A percentile compares a stretch with the other conserved stretches of the same genome.
phyloP scores from a whole-genome alignment of 2,113 vertebrate species.

The Alligator mississippiensis region DNA sequence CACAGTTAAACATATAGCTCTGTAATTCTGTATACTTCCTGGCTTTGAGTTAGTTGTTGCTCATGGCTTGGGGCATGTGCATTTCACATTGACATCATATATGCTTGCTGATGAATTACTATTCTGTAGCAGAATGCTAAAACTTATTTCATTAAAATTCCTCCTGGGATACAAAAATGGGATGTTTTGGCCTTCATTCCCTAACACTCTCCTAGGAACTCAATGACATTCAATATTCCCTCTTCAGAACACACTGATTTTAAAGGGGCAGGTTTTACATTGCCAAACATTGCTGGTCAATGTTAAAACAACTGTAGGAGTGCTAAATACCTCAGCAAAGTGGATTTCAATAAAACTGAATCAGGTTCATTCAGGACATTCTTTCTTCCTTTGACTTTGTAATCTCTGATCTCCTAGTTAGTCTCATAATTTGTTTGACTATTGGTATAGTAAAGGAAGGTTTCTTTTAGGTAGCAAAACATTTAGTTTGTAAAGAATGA shows the following conservation, averaged over 20 bases:
- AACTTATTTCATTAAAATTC: background rate
- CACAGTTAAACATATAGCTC: too few species aligned
- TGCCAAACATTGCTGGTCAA: background rate
- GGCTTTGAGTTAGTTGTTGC: background rate
- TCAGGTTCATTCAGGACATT: background rate
- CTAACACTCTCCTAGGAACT: background rate
- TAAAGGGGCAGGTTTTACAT: background rate
- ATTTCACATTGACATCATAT: background rate
- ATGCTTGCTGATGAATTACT: too few species aligned
- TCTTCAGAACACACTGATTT: background rate
- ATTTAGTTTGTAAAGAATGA: background rate
- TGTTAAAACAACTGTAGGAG: background rate
- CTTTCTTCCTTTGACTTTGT: background rate
- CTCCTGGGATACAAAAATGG: background rate
- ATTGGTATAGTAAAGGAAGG: background rate
- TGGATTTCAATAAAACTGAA: background rate
- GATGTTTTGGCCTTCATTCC: background rate
- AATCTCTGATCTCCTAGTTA: fast-evolving
- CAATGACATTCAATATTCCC: background rate
- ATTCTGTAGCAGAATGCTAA: background rate
- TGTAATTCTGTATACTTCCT: background rate
- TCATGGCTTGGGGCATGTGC: too few species aligned
- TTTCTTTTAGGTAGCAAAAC: background rate
- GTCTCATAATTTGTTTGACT: fast-evolving
- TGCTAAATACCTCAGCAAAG: background rate